Evolutionary conservation across 2,888 invertebrate species (phyloP).

Genomic region (Bembecia ichneumoniformis): DNA sequence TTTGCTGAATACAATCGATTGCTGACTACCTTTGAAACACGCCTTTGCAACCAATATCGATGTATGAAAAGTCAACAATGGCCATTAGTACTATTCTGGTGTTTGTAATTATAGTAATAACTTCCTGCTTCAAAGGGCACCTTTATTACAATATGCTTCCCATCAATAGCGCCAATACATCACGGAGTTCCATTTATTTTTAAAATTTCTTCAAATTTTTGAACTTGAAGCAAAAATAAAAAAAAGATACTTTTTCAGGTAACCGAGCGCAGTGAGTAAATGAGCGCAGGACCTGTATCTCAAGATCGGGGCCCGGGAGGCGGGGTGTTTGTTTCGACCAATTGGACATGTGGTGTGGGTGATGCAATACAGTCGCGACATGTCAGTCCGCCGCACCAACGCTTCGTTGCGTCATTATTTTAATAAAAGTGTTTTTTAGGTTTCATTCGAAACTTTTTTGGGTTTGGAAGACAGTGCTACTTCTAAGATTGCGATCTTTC

Average conservation of each 20-base stretch:
- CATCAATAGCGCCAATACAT: too few relatives aligned
- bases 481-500: neutral
- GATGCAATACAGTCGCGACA: neutral
- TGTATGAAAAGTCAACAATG: too few relatives aligned
- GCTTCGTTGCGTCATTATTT: neutral
- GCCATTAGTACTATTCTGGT: too few relatives aligned
- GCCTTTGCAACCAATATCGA: too few relatives aligned
- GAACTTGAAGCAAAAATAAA: too few relatives aligned
- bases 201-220: too few relatives aligned
- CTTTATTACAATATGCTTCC: too few relatives aligned
- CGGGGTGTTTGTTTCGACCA: neutral
- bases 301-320: neutral
- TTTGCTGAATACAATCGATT: too few relatives aligned
- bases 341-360: neutral
- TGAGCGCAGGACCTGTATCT: neutral
- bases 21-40: too few relatives aligned
- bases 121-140: too few relatives aligned
- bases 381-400: neutral
- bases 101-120: too few relatives aligned
- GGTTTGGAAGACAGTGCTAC: neutral
- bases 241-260: conserved; percentile 4
- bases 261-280: neutral
- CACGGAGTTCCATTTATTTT: too few relatives aligned
- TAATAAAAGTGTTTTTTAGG: neutral
- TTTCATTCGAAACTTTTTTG: neutral